Conservation (phyloP, 1,140 invertebrate genomes). For the Leptinotarsa lineolata region DNA sequence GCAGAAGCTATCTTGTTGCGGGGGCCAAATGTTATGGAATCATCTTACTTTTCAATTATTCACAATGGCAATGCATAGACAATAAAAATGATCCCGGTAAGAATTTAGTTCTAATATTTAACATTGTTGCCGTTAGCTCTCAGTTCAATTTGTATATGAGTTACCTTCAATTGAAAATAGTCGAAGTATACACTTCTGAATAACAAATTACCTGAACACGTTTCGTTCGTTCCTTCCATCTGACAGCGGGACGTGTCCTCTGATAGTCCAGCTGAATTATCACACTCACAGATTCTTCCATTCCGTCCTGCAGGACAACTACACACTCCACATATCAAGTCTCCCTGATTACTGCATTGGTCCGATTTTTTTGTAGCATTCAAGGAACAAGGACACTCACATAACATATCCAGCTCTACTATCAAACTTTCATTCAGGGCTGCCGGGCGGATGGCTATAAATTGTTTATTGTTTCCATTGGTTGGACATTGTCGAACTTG, state of each 20-base stretch:
- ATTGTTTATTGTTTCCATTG: slow-evolving; percentile 76
- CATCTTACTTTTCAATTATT: too few relatives aligned
- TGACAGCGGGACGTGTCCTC: slow-evolving; percentile 39
- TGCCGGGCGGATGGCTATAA: slow-evolving; percentile 88
- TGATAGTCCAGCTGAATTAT: slow-evolving; percentile 27
- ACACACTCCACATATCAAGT: slow-evolving; percentile 86
- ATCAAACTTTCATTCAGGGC: slow-evolving; percentile 86
- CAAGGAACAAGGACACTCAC: slow-evolving; percentile 86
- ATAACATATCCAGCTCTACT: slow-evolving; percentile 86
- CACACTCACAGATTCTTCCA: slow-evolving; percentile 86
- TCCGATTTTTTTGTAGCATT: slow-evolving; percentile 62
- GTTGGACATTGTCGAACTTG: slow-evolving; percentile 73
- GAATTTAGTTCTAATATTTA: too few relatives aligned
- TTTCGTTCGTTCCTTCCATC: slow-evolving; percentile 32
- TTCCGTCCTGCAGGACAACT: slow-evolving; percentile 78
- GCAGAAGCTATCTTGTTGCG: too few relatives aligned
- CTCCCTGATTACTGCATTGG: slow-evolving; percentile 70
- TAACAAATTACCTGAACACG: slow-evolving; percentile 36
- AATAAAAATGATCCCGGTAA: too few relatives aligned
- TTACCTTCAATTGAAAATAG: too few relatives aligned
- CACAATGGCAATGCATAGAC: too few relatives aligned
- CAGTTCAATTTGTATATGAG: too few relatives aligned
- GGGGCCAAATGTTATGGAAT: too few relatives aligned
- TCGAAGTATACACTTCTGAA: too few relatives aligned
- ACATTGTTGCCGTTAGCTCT: too few relatives aligned